Conservation (phyloP, 2,888 invertebrate genomes). For the Notodonta dromedarius region DNA sequence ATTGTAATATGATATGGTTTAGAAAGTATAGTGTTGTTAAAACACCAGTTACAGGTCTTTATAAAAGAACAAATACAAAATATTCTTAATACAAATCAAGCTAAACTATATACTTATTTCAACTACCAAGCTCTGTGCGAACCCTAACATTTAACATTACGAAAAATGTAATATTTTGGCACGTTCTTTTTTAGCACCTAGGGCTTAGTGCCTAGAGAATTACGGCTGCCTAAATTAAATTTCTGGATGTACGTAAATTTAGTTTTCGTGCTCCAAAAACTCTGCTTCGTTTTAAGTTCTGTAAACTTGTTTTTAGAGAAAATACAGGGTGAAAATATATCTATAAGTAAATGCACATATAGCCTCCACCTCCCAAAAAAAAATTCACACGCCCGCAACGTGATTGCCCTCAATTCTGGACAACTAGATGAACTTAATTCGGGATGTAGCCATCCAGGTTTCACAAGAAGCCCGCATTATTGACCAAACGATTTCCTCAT, state of each 20-base stretch:
- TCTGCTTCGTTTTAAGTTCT: slow-evolving; percentile 14
- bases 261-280: slow-evolving; percentile 16
- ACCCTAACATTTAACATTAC: slow-evolving; percentile 16
- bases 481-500: slow-evolving; percentile 33
- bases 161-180: slow-evolving; percentile 14
- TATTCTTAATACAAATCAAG: not conserved
- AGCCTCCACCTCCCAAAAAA: not conserved
- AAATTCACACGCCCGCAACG: not conserved
- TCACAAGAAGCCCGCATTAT: slow-evolving; percentile 19
- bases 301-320: not conserved
- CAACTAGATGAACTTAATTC: not conserved
- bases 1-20: slow-evolving; percentile 7
- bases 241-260: slow-evolving; percentile 20
- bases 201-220: slow-evolving; percentile 15
- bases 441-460: slow-evolving; percentile 10
- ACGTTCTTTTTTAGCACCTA: slow-evolving; percentile 17
- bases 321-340: not conserved
- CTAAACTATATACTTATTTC: not conserved
- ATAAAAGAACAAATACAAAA: not conserved
- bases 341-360: not conserved
- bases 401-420: not conserved
- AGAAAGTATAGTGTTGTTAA: too few species aligned
- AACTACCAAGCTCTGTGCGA: slow-evolving; percentile 5
- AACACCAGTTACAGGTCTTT: not conserved
- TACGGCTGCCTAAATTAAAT: slow-evolving; percentile 29